These are phyloP conservation scores for Oopsacas minuta DNA, from an alignment of 37 sponge, comb jelly and placozoan genomes.

Conservation along the genomic window DNA sequence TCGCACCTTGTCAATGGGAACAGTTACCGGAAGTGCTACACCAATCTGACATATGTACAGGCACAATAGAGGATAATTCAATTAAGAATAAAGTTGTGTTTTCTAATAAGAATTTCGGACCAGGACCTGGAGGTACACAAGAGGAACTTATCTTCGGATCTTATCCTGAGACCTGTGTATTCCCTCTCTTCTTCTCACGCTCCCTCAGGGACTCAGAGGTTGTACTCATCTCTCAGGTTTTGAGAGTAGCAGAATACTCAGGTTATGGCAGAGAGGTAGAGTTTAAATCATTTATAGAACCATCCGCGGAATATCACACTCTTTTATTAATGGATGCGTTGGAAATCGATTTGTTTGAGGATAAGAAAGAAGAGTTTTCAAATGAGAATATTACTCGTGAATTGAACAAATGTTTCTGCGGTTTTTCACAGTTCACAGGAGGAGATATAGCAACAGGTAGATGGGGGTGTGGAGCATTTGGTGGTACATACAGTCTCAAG, in stretches of 20 bases:
- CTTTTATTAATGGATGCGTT: neutral
- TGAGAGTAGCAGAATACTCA: neutral
- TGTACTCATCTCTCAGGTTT: neutral
- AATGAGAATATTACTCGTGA: neutral
- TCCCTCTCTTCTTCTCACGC: neutral
- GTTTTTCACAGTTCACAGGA: conserved; percentile 14
- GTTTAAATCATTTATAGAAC: neutral
- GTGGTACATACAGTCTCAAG: conserved; percentile 1
- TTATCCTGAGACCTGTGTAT: neutral
- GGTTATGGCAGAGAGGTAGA: neutral
- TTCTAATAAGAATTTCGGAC: neutral
- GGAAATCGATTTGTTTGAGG: neutral
- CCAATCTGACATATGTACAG: neutral
- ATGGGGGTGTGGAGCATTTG: conserved; percentile 11
- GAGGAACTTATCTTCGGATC: conserved; percentile 13
- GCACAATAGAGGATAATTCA: neutral
- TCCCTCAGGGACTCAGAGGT: neutral
- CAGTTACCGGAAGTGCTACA: neutral
- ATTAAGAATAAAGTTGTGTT: neutral
- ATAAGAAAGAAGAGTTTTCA: neutral
- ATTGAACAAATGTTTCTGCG: conserved; percentile 18
- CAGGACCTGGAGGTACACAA: neutral
- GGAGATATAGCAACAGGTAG: neutral
- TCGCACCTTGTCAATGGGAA: neutral
- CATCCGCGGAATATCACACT: neutral